Evolutionary conservation across 2,888 invertebrate species (phyloP), one percentile per base, ranked within the genome.

Genomic region (Erebia epiphron): DNA sequence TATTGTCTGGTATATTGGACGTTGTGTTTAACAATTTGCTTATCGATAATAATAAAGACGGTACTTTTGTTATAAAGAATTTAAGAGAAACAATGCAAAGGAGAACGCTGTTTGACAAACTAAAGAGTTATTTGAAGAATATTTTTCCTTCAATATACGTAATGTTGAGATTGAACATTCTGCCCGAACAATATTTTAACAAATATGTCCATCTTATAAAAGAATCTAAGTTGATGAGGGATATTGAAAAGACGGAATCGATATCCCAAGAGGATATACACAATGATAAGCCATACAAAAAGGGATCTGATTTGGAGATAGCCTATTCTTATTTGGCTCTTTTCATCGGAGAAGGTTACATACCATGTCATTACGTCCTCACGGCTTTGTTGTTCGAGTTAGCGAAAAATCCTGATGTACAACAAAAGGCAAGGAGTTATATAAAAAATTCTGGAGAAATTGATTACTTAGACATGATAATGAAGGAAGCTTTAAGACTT

Each of bases 1-100:
- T 90, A 84, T 85, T 92, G 87, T 87, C 88, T 80, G 85, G 87
- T 83, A 84, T 91, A 89, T 88, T 93, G 90, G 92, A 93, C 83
- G 84, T 83, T 82, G 84, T 91, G 81, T 91, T 91, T 83, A 85
- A 86, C 79, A 87, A 87, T 83, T 84, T 91, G 78, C 86, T 92
- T 72, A 82, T 91, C 70, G 87, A 85, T 76, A 83, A 83, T 78
- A 84, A 83, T 74, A 76, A 78, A 70, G 85, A 86, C 75, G 82
- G 80, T 67, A 49, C 61, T 43, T 80, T 82, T 69, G 77, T 86
- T 73, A 81, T 92, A 78, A 84, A 81, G 70, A 79, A 82, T 71
- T 75, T 90, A 70, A 85, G 91, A 76, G 82, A 82, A 63, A 75
- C 78, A 54, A 75, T 89, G 73, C 86, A 87, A 78, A 83, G 80